A percentile compares a stretch with the other conserved stretches of the same genome.
phyloP scores from a whole-genome alignment of 2,113 vertebrate species.

The Canis aureus region DNA sequence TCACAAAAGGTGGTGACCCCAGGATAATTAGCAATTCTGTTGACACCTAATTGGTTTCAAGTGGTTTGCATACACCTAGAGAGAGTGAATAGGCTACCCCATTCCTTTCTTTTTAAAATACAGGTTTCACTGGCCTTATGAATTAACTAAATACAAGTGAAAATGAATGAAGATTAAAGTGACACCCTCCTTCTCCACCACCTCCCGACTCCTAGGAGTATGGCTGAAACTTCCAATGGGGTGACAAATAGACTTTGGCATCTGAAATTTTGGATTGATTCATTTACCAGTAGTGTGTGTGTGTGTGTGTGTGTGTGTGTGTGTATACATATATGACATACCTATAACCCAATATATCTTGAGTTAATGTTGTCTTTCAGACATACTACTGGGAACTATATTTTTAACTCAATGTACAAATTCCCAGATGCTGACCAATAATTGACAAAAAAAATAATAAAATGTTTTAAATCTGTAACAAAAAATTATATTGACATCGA shows the following conservation, averaged over 20 bases:
- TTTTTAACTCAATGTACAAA: conserved; percentile 9
- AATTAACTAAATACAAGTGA: conserved; percentile 60
- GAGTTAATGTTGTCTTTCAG: background rate
- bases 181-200: background rate
- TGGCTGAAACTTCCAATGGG: background rate
- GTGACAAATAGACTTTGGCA: background rate
- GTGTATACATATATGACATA: background rate
- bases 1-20: conserved; percentile 70
- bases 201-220: background rate
- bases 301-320: background rate
- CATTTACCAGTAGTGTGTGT: background rate
- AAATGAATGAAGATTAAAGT: conserved; percentile 72
- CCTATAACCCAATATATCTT: background rate
- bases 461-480: background rate
- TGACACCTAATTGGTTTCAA: conserved; percentile 77
- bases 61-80: conserved; percentile 65
- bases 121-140: conserved; percentile 61
- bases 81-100: conserved; percentile 30
- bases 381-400: background rate
- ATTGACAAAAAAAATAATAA: conserved; percentile 7
- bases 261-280: background rate
- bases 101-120: conserved; percentile 66
- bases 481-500: background rate
- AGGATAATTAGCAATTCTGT: conserved; percentile 76
- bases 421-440: background rate